Base-by-base conservation (phyloP, 2,797 vertebrate genomes). In the Phoebastria nigripes region DNA sequence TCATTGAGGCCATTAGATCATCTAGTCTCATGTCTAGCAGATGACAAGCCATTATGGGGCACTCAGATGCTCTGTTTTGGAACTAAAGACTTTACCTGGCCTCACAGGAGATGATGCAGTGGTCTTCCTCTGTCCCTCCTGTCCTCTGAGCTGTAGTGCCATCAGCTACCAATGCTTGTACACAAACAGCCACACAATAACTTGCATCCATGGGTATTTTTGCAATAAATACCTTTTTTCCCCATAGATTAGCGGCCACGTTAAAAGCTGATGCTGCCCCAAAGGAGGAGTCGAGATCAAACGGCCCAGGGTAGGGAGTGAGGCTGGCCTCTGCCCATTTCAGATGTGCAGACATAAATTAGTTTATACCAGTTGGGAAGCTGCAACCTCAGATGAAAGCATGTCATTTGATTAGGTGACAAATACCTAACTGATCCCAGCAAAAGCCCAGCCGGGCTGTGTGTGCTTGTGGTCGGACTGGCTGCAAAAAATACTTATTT, bases 391-490 rank as follows among this genome's bases (percentile, higher is more conserved):
- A 65, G 74, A 82, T 28, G 76, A 77, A 89, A 92, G 12, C 39
- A 37, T 41, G 76, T 15, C 56, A 42, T 54, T 82, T 47, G 66
- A 88, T 82, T 31, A 88, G 93, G 93, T 95, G 94, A 86, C 58
- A 79, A 94, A 94, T 88, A 79, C 62, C 67, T 31, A 6, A 19
- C 10, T 33, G 80, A 85, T 78, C 87, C 90, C 87, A 90, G 82
- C 22, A 76, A 42, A 72, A 66, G 39, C 39, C 31, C 44, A 66
- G 49, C 33, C 0, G 0, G 72, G 41, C 26, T 58, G 11, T 15
- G 55, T 79, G 62, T 19, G 56, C 66, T 87, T 1, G 1, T 37
- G 79, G 31, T 72, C 1, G 0, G 55, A 28, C 39, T 28, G 46
- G 31, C 55, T 52, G 61, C 24, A 70, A 37, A 88, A 80, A 81